Base-by-base conservation (phyloP, 2,113 vertebrate species). In the Alligator mississippiensis region DNA sequence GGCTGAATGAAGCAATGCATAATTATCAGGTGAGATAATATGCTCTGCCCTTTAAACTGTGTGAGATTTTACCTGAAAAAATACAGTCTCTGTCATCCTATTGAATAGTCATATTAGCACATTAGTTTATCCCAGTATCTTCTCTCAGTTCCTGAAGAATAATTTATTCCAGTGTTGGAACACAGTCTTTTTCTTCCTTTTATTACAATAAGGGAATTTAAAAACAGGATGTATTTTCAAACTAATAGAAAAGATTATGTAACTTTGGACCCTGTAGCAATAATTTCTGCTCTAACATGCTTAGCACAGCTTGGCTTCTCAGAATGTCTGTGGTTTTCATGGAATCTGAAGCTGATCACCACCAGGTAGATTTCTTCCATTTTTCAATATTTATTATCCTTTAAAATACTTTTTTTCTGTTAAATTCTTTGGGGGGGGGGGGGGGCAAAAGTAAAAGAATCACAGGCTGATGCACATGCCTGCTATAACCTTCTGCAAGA, bases 101-200 rank as follows among this genome's bases (percentile, higher is more conserved):
- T 30, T 60, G 87, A 92, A 18, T 74, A 82, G 22, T 22, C 74
- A 4, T 85, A 54, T 10, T 38, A 60, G 30, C 28, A 25, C 55
- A 79, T 61, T 89, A 25, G 22, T 92, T 77, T 94, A 47, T 92
- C 79, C 38, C 1, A 5, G 64, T 15, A 47, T 38, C 10, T 77
- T 90, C 63, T 12, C 78, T 68, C 22, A 81, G 25, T 81, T 93
- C 28, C 55, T 30, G 3, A 2, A 59, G 57, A 85, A 72, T n/a
- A 34, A 27, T 64, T 72, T 14, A 28, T 85, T 92, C 80, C 25
- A 3, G 21, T 83, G 34, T 60, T 90, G n/a, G 21, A 81, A 94
- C 75, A 66, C 9, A 72, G 0, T 0, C 38, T 47, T 47, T 47
- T 47, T 47, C 47, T 47, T 47, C 9, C 47, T 47, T 30, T 76